phyloP scores from a whole-genome alignment of 2,888 invertebrate genomes.

The Dione juno region DNA sequence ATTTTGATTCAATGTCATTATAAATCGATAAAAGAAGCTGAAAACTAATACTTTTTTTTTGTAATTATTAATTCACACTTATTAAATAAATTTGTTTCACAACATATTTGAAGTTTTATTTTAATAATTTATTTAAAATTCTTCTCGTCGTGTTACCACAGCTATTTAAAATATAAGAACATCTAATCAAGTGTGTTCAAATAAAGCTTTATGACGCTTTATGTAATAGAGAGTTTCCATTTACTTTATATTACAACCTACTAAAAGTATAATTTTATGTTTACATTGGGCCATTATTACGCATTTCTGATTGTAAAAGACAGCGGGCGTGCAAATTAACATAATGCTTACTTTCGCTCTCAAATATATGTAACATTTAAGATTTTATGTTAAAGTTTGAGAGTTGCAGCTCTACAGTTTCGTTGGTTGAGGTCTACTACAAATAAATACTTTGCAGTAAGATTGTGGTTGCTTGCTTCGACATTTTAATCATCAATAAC shows the following conservation, averaged over 20 bases:
- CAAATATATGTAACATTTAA: slow-evolving; percentile 1
- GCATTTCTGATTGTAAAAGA: not conserved
- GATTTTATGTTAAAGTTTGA: not conserved
- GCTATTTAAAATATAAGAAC: not conserved
- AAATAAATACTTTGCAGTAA: too few relatives aligned
- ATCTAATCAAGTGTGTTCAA: not conserved
- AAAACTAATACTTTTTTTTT: not conserved
- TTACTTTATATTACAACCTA: not conserved
- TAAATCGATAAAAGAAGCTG: too few relatives aligned
- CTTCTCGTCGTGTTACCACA: not conserved
- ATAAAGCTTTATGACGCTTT: not conserved
- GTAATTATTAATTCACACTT: not conserved
- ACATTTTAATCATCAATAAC: too few relatives aligned
- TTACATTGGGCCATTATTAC: not conserved
- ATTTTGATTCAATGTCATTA: too few relatives aligned
- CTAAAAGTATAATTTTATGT: slow-evolving; percentile 3
- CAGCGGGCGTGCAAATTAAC: not conserved
- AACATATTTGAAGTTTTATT: not conserved
- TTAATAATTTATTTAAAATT: not conserved
- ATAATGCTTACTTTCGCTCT: slow-evolving; percentile 21
- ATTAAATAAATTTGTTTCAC: not conserved
- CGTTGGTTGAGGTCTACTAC: not conserved
- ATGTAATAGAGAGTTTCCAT: not conserved
- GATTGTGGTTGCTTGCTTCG: too few relatives aligned
- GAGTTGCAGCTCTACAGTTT: not conserved